Base-by-base conservation (phyloP, 2,113 vertebrate genomes). In the Calcarius ornatus region DNA sequence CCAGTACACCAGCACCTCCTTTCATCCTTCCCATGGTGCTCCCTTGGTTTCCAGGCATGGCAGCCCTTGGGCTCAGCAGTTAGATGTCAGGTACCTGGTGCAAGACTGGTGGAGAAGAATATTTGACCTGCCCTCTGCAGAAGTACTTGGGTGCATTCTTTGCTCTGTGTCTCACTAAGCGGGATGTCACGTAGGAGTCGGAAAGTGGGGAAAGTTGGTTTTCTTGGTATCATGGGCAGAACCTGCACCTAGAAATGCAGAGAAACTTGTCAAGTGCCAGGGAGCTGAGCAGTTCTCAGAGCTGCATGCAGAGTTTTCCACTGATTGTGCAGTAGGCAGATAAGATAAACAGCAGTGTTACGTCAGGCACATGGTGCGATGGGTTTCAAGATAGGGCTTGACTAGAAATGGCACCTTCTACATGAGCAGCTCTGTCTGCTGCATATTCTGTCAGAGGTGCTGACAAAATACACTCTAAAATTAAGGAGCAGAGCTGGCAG, bases 381-480 rank as follows among this genome's bases (percentile, higher is more conserved):
- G 81, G 45, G 45, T 51, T 54, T 79, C 1, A 11, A 70, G 75
- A 80, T 17, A 61, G 11, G 22, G 28, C 60, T 47, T 33, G 48
- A 15, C 27, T 53, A 64, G 53, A 76, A 69, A 50, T 35, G 53
- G 68, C 51, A 88, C 40, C 56, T 90, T 35, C n/a, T 20, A 6
- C 38, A 43, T 33, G 35, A 90, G 80, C 72, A 72, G 76, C 51
- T 81, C 43, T 75, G 50, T 20, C 59, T 66, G 57, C 54, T 59
- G 18, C 3, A 0, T 43, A 4, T 35, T 45, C 54, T 33, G 30
- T 69, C 54, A 56, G 68, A 43, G 30, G 15, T 2, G 0, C 57
- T 76, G 73, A 15, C 53, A 83, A 56, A 88, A 77, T 14, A 17
- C 7, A 6, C 47, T 77, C 88, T 24, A 11, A 73, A 88, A 77